Evolutionary conservation across 2,113 vertebrate species (phyloP).

Genomic region (Podocnemis expansa): DNA sequence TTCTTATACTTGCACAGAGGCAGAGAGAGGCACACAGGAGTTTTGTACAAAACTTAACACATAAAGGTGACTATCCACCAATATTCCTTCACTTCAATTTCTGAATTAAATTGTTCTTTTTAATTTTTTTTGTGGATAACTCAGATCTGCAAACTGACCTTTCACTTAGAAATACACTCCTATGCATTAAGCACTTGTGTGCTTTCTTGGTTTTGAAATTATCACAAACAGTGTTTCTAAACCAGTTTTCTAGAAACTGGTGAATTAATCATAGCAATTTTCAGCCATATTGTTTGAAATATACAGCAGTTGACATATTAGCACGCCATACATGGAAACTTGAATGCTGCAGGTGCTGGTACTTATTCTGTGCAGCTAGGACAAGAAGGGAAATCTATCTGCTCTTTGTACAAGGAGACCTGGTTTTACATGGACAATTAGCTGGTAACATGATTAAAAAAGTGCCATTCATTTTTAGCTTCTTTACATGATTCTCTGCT

Average conservation of each 20-base stretch:
- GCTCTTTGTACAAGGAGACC: neutral
- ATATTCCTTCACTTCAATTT: neutral
- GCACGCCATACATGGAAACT: neutral
- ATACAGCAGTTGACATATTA: neutral
- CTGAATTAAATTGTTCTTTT: neutral
- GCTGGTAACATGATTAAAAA: neutral
- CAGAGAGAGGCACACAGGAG: fast-evolving
- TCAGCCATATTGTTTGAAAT: neutral
- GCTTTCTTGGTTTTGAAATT: neutral
- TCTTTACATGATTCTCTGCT: neutral
- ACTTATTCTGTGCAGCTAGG: neutral
- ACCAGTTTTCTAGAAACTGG: neutral
- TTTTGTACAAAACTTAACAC: neutral
- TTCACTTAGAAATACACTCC: neutral
- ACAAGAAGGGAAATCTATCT: neutral
- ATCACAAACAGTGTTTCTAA: neutral
- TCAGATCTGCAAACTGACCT: neutral
- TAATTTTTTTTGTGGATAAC: neutral
- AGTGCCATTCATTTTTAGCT: neutral
- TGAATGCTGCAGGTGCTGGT: neutral
- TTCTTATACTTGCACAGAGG: neutral
- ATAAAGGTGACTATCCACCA: neutral
- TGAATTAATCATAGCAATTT: conserved; percentile 15
- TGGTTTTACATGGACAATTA: neutral
- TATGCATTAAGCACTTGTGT: neutral